Base-by-base conservation (phyloP, 2,113 vertebrate genomes). In the Rhipidura dahli region DNA sequence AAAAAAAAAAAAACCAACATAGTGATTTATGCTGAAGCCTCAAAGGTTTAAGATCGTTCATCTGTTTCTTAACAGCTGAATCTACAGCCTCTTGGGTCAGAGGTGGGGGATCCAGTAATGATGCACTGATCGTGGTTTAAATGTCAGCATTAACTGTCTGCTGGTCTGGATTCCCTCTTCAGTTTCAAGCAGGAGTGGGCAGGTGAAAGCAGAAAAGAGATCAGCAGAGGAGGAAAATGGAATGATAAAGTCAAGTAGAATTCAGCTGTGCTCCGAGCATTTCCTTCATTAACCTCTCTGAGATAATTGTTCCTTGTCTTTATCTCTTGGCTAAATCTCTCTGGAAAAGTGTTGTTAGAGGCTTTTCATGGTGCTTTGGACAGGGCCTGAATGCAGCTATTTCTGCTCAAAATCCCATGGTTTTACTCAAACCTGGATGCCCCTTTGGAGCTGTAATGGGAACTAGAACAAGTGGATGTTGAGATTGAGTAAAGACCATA, bases 381-480 rank as follows among this genome's bases (percentile, higher is more conserved):
- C 53, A 40, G 44, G 35, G 69, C 44, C 79, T 69, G n/a, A 13
- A 8, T 4, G 35, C 8, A 87, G 61, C 64, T 44, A 13, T 76
- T 86, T 89, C 80, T 96, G 72, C 45, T 94, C 70, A 75, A 28
- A 76, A 76, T 72, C 15, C 6, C 45, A 39, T 90, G 90, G 63
- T 78, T 91, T 87, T 47, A 33, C 90, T 86, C 90, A 70, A 71
- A 68, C 64, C 33, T 57, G 45, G 76, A 42, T 95, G 83, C 68
- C 91, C 76, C 79, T 75, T 71, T 66, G 83, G 91, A 97, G 59
- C 81, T 71, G 65, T 91, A 89, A 92, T 85, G 97, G 97, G 96
- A 97, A 95, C 87, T 42, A 82, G 92, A 95, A 90, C 72, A 91
- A 89, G 94, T 88, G 93, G 95, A 94, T 92, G 93, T 97, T 57